Evolutionary conservation across 2,113 vertebrate species (phyloP).

Genomic region (Amphiprion ocellaris): DNA sequence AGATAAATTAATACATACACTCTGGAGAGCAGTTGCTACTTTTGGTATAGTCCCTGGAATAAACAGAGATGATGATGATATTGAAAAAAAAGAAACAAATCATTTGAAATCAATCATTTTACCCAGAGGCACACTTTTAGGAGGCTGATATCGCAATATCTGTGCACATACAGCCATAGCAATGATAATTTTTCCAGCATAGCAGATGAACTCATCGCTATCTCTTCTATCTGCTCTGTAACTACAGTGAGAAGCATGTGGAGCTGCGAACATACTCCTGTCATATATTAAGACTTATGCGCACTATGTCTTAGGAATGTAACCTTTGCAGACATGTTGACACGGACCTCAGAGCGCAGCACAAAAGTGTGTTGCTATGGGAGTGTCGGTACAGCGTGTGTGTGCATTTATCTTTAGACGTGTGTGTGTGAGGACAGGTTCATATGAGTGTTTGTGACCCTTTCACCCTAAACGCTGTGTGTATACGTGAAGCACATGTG

Average conservation of each 20-base stretch:
- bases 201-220: conserved; percentile 19
- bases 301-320: conserved; percentile 56
- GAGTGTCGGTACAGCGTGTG: not conserved
- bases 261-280: conserved; percentile 39
- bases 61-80: not conserved
- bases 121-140: conserved; percentile 1
- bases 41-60: not conserved
- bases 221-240: conserved; percentile 2
- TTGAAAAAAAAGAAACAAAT: not conserved
- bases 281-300: conserved; percentile 58
- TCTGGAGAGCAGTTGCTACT: too few species aligned
- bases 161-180: not conserved
- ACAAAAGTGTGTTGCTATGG: not conserved
- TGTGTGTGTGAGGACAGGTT: conserved; percentile 33
- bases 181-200: not conserved
- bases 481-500: conserved; percentile 36
- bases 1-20: too few species aligned
- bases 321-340: conserved; percentile 62
- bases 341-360: conserved; percentile 21
- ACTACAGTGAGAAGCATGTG: conserved; percentile 38
- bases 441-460: conserved; percentile 46
- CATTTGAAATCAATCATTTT: conserved; percentile 11
- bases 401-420: not conserved
- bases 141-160: conserved; percentile 7
- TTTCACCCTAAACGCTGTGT: conserved; percentile 44